phyloP scores from a whole-genome alignment of 2,888 invertebrate species.

The Tetanocera ferruginea region DNA sequence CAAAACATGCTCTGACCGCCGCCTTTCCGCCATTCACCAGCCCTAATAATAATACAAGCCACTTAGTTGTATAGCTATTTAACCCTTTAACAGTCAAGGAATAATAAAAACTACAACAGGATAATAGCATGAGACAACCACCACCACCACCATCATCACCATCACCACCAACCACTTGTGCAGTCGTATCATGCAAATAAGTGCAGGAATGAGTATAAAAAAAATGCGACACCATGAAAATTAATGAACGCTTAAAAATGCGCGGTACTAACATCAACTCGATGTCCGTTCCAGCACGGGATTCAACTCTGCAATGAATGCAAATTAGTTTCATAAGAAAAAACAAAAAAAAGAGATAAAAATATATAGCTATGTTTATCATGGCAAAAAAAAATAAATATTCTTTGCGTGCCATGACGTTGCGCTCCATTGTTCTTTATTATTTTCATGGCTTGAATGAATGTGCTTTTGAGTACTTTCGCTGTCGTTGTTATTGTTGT shows the following conservation, averaged over 20 bases:
- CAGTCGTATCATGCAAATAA: neutral
- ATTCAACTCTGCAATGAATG: conserved; percentile 40
- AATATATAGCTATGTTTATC: neutral
- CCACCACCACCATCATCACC: neutral
- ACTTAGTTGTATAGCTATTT: neutral
- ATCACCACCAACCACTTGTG: neutral
- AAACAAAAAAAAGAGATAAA: neutral
- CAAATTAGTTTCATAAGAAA: conserved; percentile 40
- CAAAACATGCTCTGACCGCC: neutral
- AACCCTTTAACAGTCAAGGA: conserved; percentile 18
- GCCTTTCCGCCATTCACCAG: too few species aligned
- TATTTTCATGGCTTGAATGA: conserved; percentile 5
- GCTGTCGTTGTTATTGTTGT: neutral
- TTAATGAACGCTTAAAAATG: conserved; percentile 27
- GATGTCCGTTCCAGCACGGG: neutral
- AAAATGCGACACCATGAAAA: conserved; percentile 10
- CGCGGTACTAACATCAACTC: neutral
- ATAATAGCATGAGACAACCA: neutral
- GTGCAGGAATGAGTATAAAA: neutral
- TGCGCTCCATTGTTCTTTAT: conserved; percentile 37
- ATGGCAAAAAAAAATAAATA: neutral
- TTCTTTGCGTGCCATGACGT: conserved; percentile 29
- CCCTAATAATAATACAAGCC: neutral
- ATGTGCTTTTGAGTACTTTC: conserved; percentile 19
- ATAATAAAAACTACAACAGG: neutral